Evolutionary conservation across 2,888 invertebrate species (phyloP).

Genomic region (Fragum whitleyi): DNA sequence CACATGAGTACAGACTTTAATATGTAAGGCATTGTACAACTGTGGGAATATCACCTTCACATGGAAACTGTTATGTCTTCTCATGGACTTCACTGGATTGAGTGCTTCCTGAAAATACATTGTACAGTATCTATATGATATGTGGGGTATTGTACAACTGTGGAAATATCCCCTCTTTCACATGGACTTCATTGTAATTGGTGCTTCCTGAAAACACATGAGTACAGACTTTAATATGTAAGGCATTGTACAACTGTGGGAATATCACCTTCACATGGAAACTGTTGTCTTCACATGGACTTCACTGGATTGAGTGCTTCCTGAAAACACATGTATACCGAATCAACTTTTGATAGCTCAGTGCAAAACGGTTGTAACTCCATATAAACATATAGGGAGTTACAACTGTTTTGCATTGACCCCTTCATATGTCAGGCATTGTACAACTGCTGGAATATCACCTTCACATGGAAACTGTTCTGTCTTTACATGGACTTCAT

Average conservation of each 20-base stretch:
- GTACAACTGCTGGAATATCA: slow-evolving; percentile 60
- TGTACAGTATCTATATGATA: no score
- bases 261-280: slow-evolving; percentile 52
- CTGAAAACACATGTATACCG: neutral
- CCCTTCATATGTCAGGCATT: slow-evolving; percentile 89
- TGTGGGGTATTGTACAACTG: no score
- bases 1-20: slow-evolving; percentile 85
- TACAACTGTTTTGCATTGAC: no score
- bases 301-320: slow-evolving; percentile 53
- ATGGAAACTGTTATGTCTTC: slow-evolving; percentile 59
- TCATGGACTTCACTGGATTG: slow-evolving; percentile 48
- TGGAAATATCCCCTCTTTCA: no score
- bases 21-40: slow-evolving; percentile 87
- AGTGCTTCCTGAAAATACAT: slow-evolving; percentile 34
- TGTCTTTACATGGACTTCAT: slow-evolving; percentile 51
- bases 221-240: slow-evolving; percentile 88
- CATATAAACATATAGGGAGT: no score
- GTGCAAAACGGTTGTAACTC: no score
- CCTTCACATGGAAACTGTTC: slow-evolving; percentile 57
- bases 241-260: slow-evolving; percentile 82
- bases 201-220: neutral
- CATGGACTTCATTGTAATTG: no score
- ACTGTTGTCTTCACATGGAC: slow-evolving; percentile 54
- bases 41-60: slow-evolving; percentile 46
- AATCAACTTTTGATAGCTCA: no score